Conservation (phyloP, 2,113 vertebrate species). For the Sceloporus tristichus region DNA sequence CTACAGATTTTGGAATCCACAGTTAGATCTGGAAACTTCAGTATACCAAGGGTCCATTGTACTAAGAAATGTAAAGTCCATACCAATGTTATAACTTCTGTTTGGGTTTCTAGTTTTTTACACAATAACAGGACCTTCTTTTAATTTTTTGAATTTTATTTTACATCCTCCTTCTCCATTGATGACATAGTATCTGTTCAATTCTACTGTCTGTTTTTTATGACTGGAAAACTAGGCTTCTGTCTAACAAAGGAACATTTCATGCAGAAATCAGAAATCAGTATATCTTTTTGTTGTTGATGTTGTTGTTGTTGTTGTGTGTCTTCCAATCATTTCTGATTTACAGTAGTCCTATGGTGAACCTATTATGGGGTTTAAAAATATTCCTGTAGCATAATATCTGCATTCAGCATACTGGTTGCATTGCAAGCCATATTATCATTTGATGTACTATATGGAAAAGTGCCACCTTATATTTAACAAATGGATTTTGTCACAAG, state of each 20-base stretch:
- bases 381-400: background rate
- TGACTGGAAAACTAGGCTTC: background rate
- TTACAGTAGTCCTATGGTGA: no score
- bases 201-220: background rate
- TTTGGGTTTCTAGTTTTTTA: background rate
- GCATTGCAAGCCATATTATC: background rate
- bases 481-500: background rate
- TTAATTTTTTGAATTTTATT: background rate
- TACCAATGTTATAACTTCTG: background rate
- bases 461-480: conserved; percentile 20
- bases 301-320: no score
- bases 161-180: background rate
- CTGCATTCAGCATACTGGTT: background rate
- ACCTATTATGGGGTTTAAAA: background rate
- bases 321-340: no score
- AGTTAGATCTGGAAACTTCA: no score
- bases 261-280: background rate
- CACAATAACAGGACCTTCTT: background rate
- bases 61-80: background rate
- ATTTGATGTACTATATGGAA: background rate
- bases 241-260: background rate
- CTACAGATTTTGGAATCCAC: no score
- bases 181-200: background rate
- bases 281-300: no score
- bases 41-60: no score